Evolutionary conservation across 1,140 invertebrate genomes (phyloP).

Genomic region (Dryas iulia): DNA sequence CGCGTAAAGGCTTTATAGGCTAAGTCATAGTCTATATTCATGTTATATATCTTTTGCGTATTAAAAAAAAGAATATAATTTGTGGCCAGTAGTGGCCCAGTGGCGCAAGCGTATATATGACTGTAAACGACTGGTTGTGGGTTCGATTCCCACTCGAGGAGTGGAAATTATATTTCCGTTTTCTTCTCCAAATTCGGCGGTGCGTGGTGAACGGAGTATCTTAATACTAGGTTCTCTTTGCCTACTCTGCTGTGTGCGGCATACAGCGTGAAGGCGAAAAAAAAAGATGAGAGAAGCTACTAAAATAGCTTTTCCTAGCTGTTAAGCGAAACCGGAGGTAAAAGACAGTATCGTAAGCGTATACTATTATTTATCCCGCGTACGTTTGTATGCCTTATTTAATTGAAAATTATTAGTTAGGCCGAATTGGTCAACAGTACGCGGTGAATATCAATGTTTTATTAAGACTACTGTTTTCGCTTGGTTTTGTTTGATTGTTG

Average conservation of each 20-base stretch:
- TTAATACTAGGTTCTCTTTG: too few relatives aligned
- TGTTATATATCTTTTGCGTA: neutral
- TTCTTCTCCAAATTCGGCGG: neutral
- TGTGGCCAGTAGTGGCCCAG: too few relatives aligned
- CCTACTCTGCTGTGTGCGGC: too few relatives aligned
- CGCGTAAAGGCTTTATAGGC: neutral
- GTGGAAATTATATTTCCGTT: neutral
- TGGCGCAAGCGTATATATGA: too few relatives aligned
- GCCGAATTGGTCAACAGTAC: neutral
- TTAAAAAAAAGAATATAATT: neutral
- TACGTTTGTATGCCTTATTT: constrained; percentile 15
- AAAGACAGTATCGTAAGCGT: constrained; percentile 10
- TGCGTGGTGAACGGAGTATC: neutral
- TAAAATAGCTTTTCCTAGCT: too few relatives aligned
- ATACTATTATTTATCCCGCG: constrained; percentile 10
- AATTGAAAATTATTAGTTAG: constrained; percentile 11
- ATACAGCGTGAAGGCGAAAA: too few relatives aligned
- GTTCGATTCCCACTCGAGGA: too few relatives aligned
- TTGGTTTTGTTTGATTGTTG: constrained; percentile 6
- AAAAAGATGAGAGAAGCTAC: too few relatives aligned
- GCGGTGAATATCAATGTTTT: constrained; percentile 9
- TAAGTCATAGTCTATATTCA: neutral
- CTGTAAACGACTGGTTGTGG: too few relatives aligned
- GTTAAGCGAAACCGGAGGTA: constrained; percentile 10
- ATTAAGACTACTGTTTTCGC: neutral